Evolutionary conservation across 2,797 vertebrate genomes (phyloP).

Genomic region (Dromococcyx pavoninus): DNA sequence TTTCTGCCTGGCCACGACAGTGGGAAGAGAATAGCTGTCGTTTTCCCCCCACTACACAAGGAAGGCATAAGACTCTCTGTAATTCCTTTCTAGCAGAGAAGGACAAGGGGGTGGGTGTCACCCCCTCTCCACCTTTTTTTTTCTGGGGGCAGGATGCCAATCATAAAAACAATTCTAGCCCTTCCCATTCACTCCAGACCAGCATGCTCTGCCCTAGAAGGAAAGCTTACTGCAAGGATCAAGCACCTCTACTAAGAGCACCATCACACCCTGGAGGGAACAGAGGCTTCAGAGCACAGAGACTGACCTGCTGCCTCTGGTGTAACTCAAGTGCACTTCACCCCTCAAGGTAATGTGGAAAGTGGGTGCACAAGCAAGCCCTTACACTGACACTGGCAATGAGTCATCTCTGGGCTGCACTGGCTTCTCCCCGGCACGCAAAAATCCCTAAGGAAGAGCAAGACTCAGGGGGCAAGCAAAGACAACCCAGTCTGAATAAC

Average conservation of each 20-base stretch:
- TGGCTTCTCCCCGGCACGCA: background rate
- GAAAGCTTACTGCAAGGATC: background rate
- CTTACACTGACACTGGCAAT: background rate
- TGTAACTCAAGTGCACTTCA: background rate
- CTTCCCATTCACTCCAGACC: background rate
- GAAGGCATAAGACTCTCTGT: background rate
- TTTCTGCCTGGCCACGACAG: background rate
- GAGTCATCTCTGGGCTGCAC: background rate
- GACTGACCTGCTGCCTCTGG: background rate
- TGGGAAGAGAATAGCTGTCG: background rate
- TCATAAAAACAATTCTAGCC: background rate
- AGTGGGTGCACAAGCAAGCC: background rate
- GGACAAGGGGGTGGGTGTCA: background rate
- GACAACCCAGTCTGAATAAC: background rate
- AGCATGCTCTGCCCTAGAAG: background rate
- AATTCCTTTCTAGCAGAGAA: background rate
- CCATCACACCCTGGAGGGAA: background rate
- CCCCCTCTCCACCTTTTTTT: background rate
- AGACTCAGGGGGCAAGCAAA: background rate
- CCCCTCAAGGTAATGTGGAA: background rate
- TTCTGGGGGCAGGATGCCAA: background rate
- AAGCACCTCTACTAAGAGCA: background rate
- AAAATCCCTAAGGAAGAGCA: background rate
- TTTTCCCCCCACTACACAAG: fast-evolving
- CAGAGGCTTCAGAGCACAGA: background rate